Base-by-base conservation (phyloP, 92 coral and sea anemone genomes). In the Galaxea fascicularis region DNA sequence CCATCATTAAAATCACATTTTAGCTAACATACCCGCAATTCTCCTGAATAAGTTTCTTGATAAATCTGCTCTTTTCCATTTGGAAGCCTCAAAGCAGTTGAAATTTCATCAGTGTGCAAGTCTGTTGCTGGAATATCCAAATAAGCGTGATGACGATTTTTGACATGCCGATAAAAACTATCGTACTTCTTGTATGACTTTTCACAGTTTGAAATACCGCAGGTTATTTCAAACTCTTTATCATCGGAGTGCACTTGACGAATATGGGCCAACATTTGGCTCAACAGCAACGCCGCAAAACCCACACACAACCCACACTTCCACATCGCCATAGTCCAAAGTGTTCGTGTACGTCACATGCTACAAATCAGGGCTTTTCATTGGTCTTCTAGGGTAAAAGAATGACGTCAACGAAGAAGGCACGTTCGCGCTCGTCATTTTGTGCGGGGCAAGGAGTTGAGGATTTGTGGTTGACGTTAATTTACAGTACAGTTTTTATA, bases 161-260 rank as follows among this genome's bases (percentile, higher is more conserved):
- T 45, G 65, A 79, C 80, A 28, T 86, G 90, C 63, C 67, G 81
- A 68, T 86, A 78, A 31, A 79, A 79, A 54, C 85, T 77, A 58
- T 79, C 75, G 54, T 70, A 86, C 60, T 78, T 63, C 14, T 20
- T 69, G 66, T 78, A 86, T 13, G 79, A 59, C 39, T 74, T 56
- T 31, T 83, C 74, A 46, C 90, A 86, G 56, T 63, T 71, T 58
- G 51, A 76, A 20, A 79, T 70, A 54, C 69, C 69, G 57, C 90
- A 86, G 60, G 76, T 70, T 27, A 86, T 84, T 35, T 60, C 53
- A 79, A 86, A 86, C 24, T 79, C 69, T 35, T 65, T 41, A 21
- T 79, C 90, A 65, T 28, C 76, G 16, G 74, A 51, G 69, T 85
- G 89, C 20, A 77, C 84, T 62, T 72, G 73, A 24, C 71, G 62